Conservation (phyloP, 2,797 vertebrate species). For the Hafferia zeledoni region DNA sequence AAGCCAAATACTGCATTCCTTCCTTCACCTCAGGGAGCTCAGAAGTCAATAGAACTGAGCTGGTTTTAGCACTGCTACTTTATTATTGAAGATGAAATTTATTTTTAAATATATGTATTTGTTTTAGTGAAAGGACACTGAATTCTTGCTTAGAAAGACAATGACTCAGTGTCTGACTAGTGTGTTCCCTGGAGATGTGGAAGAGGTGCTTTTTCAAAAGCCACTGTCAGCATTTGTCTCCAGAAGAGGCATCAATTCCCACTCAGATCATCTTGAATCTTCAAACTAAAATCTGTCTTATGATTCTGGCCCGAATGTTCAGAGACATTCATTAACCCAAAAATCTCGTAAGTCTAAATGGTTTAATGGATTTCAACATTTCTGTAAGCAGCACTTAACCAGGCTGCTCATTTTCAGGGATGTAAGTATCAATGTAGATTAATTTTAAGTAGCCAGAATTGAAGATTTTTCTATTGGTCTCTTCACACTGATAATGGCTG, state of each 20-base stretch:
- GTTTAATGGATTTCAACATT: not conserved
- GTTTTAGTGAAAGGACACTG: slow-evolving; percentile 33
- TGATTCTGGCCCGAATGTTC: not conserved
- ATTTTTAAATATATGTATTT: slow-evolving; percentile 21
- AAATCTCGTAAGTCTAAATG: not conserved
- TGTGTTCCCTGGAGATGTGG: not conserved
- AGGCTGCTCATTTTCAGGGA: not conserved
- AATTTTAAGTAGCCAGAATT: not conserved
- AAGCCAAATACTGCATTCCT: slow-evolving; percentile 19
- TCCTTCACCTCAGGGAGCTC: not conserved
- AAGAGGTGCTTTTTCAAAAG: not conserved
- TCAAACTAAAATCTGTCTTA: not conserved
- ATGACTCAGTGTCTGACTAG: slow-evolving; percentile 30
- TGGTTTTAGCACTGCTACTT: slow-evolving; percentile 22
- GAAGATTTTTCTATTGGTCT: not conserved
- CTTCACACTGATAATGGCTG: not conserved
- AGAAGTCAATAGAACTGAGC: not conserved
- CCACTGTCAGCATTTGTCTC: not conserved
- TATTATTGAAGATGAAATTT: slow-evolving; percentile 12
- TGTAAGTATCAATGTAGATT: not conserved
- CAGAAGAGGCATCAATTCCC: not conserved
- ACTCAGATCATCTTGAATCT: not conserved
- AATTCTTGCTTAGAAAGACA: slow-evolving; percentile 20
- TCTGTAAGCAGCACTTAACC: not conserved
- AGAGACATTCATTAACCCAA: not conserved